Conservation (phyloP, 2,888 invertebrate species). For the Eremobia ochroleuca region DNA sequence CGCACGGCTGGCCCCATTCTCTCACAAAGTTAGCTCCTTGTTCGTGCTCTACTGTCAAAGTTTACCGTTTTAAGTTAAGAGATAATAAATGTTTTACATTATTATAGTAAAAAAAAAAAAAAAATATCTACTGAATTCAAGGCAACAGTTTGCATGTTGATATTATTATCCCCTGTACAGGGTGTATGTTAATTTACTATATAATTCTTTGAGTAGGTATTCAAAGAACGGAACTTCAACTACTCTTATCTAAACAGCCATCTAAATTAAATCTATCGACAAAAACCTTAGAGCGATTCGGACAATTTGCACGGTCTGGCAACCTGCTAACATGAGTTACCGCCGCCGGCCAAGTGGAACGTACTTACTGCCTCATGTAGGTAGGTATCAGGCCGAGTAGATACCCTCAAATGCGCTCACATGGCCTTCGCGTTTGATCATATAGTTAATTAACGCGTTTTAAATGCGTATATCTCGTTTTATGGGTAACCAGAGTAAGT, state of each 20-base stretch:
- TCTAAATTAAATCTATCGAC: slow-evolving; percentile 53
- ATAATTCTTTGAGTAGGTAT: background rate
- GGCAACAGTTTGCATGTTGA: too few species aligned
- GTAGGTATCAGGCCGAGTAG: slow-evolving; percentile 25
- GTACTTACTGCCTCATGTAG: slow-evolving; percentile 28
- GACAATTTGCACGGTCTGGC: slow-evolving; percentile 65
- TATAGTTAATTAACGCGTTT: slow-evolving; percentile 29
- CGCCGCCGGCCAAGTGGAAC: slow-evolving; percentile 63
- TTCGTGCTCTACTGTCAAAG: too few species aligned
- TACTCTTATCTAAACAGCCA: slow-evolving; percentile 32
- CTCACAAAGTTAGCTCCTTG: too few species aligned
- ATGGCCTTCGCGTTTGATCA: slow-evolving; percentile 55
- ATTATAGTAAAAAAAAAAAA: too few species aligned
- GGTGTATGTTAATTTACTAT: too few species aligned
- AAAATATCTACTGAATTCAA: too few species aligned
- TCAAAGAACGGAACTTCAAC: slow-evolving; percentile 21
- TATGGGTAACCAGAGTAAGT: slow-evolving; percentile 11
- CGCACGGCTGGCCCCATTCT: too few species aligned
- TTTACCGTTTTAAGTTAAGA: too few species aligned
- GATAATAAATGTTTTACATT: too few species aligned
- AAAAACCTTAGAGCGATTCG: slow-evolving; percentile 49
- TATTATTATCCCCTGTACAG: too few species aligned
- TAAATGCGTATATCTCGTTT: slow-evolving; percentile 7
- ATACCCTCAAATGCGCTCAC: slow-evolving; percentile 51
- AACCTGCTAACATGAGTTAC: slow-evolving; percentile 39